phyloP scores from a whole-genome alignment of 1,140 invertebrate genomes.

The Ostrea edulis region DNA sequence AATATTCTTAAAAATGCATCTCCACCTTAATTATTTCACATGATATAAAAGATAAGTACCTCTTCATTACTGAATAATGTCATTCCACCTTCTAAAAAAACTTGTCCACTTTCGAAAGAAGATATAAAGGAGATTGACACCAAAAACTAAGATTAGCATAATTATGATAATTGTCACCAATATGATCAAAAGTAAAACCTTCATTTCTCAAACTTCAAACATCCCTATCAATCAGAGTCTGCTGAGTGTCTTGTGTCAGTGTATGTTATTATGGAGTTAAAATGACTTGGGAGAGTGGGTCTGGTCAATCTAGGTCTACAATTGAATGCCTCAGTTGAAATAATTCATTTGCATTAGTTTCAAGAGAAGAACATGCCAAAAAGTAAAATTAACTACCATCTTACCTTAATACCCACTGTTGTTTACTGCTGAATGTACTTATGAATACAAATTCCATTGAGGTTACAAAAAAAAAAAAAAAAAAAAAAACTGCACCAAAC shows the following conservation, averaged over 20 bases:
- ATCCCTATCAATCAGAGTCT: not conserved
- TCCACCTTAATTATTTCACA: no score
- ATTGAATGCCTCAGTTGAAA: not conserved
- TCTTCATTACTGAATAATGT: slow-evolving; percentile 19
- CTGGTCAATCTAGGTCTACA: not conserved
- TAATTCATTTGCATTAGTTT: not conserved
- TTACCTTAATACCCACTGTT: not conserved
- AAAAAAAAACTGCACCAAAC: not conserved
- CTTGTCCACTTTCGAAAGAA: not conserved
- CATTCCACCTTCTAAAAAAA: slow-evolving; percentile 31
- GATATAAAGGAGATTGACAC: not conserved
- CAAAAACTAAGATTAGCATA: not conserved
- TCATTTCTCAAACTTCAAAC: not conserved
- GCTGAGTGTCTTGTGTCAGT: not conserved
- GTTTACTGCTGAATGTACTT: slow-evolving; percentile 17
- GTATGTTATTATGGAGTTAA: not conserved
- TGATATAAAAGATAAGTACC: not conserved
- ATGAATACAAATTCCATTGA: not conserved
- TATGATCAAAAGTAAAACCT: not conserved
- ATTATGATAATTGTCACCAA: not conserved
- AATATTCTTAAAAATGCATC: not conserved
- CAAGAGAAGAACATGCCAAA: not conserved
- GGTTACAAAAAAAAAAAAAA: slow-evolving; percentile 20
- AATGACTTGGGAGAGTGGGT: not conserved
- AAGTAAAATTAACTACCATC: not conserved